Evolutionary conservation across 2,888 invertebrate genomes (phyloP).

Genomic region (Cheilosia pagana): DNA sequence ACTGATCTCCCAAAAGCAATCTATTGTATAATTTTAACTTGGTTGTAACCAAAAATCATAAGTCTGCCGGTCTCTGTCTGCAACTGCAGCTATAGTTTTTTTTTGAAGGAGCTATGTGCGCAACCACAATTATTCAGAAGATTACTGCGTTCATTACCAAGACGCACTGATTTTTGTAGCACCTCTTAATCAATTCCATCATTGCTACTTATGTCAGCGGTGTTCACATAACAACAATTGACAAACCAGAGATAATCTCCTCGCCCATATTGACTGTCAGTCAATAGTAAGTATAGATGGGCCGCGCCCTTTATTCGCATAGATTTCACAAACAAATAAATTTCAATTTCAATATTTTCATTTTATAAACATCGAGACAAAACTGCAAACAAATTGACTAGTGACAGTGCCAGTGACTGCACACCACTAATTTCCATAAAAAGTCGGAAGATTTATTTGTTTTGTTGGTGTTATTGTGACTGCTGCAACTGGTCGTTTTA

Average conservation of each 20-base stretch:
- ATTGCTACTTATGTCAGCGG: neutral
- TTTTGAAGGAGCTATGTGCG: too few relatives aligned
- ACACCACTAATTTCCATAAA: constrained; percentile 24
- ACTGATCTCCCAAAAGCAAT: too few relatives aligned
- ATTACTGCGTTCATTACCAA: too few relatives aligned
- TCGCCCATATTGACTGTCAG: constrained; percentile 14
- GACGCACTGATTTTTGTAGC: neutral
- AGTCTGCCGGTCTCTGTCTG: too few relatives aligned
- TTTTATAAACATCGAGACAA: constrained; percentile 2
- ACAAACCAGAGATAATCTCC: constrained; percentile 13
- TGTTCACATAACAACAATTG: constrained; percentile 7
- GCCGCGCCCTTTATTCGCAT: constrained; percentile 50
- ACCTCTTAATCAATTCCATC: neutral
- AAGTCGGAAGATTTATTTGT: constrained; percentile 30
- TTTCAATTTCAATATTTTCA: constrained; percentile 31
- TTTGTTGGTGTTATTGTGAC: neutral
- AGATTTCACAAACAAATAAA: constrained; percentile 41
- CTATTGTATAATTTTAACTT: too few relatives aligned
- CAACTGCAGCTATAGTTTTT: too few relatives aligned
- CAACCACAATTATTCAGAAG: too few relatives aligned
- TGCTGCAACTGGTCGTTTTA: constrained; percentile 5
- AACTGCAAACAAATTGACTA: constrained; percentile 1
- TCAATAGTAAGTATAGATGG: neutral
- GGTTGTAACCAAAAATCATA: too few relatives aligned
- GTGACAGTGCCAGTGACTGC: neutral